Percentiles rank a stretch among this genome's conserved stretches.
Evolutionary conservation across 2,113 vertebrate genomes (phyloP).

Genomic region (Pleuronectes platessa): DNA sequence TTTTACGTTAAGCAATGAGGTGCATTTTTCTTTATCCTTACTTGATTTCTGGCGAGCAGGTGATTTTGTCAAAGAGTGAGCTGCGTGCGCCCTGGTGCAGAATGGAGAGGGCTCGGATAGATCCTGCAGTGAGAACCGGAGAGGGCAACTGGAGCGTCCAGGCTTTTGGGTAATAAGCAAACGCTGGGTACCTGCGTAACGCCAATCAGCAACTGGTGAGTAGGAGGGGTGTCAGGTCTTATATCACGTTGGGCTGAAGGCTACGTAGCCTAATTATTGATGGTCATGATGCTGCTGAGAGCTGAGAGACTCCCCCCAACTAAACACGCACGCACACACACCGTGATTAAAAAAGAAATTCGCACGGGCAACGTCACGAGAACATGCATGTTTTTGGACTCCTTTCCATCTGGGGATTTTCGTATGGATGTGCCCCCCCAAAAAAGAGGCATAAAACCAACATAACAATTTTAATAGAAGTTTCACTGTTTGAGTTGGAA

Average conservation of each 20-base stretch:
- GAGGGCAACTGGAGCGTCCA: constrained; percentile 56
- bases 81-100: constrained; percentile 32
- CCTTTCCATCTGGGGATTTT: background rate
- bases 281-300: constrained; percentile 56
- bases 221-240: constrained; percentile 74
- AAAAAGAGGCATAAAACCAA: background rate
- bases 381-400: background rate
- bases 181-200: constrained; percentile 71
- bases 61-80: constrained; percentile 24
- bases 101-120: constrained; percentile 30
- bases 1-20: background rate
- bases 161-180: constrained; percentile 74
- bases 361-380: constrained; percentile 36
- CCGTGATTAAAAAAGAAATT: constrained; percentile 10
- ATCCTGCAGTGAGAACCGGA: constrained; percentile 57
- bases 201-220: constrained; percentile 82
- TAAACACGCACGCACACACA: constrained; percentile 6
- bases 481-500: background rate
- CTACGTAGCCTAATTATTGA: constrained; percentile 56
- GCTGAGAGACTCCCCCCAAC: background rate
- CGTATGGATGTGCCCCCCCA: background rate
- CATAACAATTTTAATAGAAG: background rate
- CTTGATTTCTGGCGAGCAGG: constrained; percentile 52
- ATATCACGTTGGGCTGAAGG: constrained; percentile 61
- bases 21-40: constrained; percentile 32